phyloP scores from a whole-genome alignment of 1,140 invertebrate species.

The Zaprionus gabonicus region DNA sequence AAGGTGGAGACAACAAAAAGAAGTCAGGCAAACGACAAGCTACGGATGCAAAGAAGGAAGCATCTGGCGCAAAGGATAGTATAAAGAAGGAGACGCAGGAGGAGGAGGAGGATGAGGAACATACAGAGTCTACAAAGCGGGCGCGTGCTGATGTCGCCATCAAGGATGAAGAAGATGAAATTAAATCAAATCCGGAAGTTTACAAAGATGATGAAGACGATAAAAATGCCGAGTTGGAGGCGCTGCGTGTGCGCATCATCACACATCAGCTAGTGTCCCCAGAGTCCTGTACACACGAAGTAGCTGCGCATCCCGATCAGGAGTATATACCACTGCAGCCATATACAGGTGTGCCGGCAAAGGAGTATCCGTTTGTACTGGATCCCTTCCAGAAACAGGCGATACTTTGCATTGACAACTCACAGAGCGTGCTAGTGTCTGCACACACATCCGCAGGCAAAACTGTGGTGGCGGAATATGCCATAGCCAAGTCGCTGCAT shows the following conservation, averaged over 20 bases:
- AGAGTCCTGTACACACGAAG: conserved; percentile 96
- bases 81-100: not conserved
- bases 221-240: conserved; percentile 64
- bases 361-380: conserved; percentile 97
- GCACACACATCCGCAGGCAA: conserved; percentile 99
- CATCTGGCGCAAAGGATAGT: not conserved
- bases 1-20: conserved; percentile 16
- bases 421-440: conserved; percentile 98
- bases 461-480: conserved; percentile 99
- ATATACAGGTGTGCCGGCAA: conserved; percentile 89
- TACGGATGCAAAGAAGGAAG: not conserved
- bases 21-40: conserved; percentile 51
- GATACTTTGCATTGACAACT: conserved; percentile 98
- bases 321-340: conserved; percentile 91
- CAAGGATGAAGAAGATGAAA: conserved; percentile 13
- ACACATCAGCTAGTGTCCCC: conserved; percentile 95
- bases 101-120: not conserved
- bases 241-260: conserved; percentile 88
- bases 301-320: conserved; percentile 94
- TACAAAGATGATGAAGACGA: conserved; percentile 16
- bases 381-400: conserved; percentile 99
- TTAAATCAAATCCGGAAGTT: conserved; percentile 10
- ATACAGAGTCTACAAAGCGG: conserved; percentile 35
- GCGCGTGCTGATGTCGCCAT: conserved; percentile 5
- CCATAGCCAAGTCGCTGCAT: conserved; percentile 86